phyloP scores from a whole-genome alignment of 2,888 invertebrate species.

The Calliphora vomitoria region DNA sequence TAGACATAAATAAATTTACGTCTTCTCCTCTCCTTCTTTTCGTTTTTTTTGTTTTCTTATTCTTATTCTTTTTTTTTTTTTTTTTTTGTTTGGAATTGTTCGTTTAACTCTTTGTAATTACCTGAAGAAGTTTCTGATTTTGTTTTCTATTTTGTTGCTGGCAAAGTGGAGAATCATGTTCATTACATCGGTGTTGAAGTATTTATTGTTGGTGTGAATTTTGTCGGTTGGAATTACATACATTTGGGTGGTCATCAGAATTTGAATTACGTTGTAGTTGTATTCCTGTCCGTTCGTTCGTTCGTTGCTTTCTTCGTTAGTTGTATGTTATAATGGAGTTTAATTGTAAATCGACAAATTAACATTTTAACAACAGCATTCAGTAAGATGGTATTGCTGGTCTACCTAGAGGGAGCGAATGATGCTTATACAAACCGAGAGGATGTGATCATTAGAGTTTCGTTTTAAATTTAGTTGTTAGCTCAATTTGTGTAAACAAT shows the following conservation, averaged over 20 bases:
- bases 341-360: slow-evolving; percentile 71
- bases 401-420: no score
- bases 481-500: not conserved
- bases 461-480: not conserved
- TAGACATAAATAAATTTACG: slow-evolving; percentile 9
- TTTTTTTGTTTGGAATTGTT: not conserved
- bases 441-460: not conserved
- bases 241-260: slow-evolving; percentile 71
- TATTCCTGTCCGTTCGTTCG: not conserved
- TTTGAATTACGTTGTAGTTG: slow-evolving; percentile 57
- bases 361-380: slow-evolving; percentile 38
- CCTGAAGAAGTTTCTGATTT: slow-evolving; percentile 47
- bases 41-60: not conserved
- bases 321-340: slow-evolving; percentile 65
- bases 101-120: slow-evolving; percentile 55
- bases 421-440: not conserved
- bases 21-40: not conserved
- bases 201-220: slow-evolving; percentile 74
- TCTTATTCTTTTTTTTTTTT: not conserved
- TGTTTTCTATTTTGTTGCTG: not conserved
- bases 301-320: not conserved
- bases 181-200: slow-evolving; percentile 73
- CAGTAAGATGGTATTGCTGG: not conserved
- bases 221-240: slow-evolving; percentile 67
- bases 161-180: slow-evolving; percentile 73